Evolutionary conservation across 2,113 vertebrate species (phyloP).

Genomic region (Psophia crepitans): DNA sequence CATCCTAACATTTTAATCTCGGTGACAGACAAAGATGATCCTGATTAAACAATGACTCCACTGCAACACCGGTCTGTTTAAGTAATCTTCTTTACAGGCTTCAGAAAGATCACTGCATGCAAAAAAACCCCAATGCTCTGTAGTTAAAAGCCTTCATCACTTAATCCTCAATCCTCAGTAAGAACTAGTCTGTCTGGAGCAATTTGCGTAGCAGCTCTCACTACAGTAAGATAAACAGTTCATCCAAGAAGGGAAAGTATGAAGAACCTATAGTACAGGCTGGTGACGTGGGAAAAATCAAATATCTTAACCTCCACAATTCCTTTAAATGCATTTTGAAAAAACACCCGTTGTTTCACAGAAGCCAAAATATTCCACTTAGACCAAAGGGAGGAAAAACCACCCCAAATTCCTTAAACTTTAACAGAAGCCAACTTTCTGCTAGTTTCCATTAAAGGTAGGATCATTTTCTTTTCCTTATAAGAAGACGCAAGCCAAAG

Average conservation of each 20-base stretch:
- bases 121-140: not conserved
- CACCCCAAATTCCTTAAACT: not conserved
- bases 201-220: not conserved
- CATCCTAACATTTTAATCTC: not conserved
- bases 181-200: conserved; percentile 31
- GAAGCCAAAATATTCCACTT: not conserved
- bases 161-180: conserved; percentile 33
- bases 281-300: not conserved
- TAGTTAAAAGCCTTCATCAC: conserved; percentile 3
- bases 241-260: conserved; percentile 24
- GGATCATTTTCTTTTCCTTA: not conserved
- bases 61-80: not conserved
- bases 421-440: not conserved
- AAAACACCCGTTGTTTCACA: not conserved
- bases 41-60: conserved; percentile 37
- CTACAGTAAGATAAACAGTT: not conserved
- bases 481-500: not conserved
- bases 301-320: not conserved
- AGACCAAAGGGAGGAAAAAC: not conserved
- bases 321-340: not conserved
- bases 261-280: not conserved
- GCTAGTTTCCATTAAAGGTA: not conserved
- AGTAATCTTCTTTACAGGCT: conserved; percentile 39
- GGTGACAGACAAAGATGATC: conserved; percentile 27
- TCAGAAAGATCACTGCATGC: not conserved